Evolutionary conservation across 2,113 vertebrate species (phyloP).

Genomic region (Oncorhynchus nerka): DNA sequence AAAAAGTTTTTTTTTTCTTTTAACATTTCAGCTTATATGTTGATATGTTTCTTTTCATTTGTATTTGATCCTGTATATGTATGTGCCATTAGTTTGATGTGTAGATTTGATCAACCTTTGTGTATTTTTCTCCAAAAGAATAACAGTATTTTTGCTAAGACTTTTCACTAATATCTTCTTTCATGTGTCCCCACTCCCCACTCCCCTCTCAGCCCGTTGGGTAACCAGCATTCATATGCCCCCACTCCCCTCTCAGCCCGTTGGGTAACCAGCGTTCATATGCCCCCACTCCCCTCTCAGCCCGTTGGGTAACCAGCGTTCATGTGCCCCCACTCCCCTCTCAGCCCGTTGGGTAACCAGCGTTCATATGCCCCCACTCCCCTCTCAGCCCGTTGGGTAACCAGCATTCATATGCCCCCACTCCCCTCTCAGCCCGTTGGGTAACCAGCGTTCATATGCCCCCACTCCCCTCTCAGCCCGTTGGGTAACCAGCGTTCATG

Average conservation of each 20-base stretch:
- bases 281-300: neutral
- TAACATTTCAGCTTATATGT: constrained; percentile 75
- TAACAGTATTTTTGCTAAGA: constrained; percentile 78
- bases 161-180: constrained; percentile 70
- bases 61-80: constrained; percentile 77
- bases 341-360: constrained; percentile 19
- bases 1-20: constrained; percentile 69
- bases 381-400: constrained; percentile 12
- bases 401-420: constrained; percentile 21
- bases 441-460: constrained; percentile 28
- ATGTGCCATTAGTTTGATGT: constrained; percentile 79
- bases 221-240: constrained; percentile 27
- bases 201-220: neutral
- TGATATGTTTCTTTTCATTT: constrained; percentile 72
- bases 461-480: neutral
- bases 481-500: constrained; percentile 37
- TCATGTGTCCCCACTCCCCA: constrained; percentile 19
- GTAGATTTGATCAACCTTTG: constrained; percentile 74
- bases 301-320: constrained; percentile 32
- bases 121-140: constrained; percentile 73
- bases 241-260: neutral
- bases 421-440: constrained; percentile 1
- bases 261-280: constrained; percentile 30
- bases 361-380: constrained; percentile 13
- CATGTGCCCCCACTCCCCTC: neutral